These are phyloP conservation scores for Acanthurus leucopareius DNA, from an alignment of 2,797 vertebrate genomes.

Conservation along the genomic window DNA sequence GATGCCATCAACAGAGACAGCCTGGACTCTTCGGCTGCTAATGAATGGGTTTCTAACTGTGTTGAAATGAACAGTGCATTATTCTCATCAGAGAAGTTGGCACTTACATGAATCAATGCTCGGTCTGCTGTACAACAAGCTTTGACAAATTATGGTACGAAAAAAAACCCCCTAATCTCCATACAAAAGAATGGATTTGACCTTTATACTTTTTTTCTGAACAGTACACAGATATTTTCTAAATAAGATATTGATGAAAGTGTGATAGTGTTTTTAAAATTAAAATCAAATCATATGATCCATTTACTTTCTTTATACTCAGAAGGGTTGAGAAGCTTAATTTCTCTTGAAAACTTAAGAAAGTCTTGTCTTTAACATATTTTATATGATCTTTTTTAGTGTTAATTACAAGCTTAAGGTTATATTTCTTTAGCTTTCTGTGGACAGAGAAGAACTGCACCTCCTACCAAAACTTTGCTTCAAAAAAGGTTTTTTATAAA, in stretches of 20 bases:
- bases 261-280: too few relatives aligned
- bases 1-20: slow-evolving; percentile 14
- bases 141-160: slow-evolving; percentile 11
- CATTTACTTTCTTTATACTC: neutral
- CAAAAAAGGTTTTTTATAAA: too few relatives aligned
- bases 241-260: too few relatives aligned
- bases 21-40: slow-evolving; percentile 6
- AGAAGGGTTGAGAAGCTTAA: too few relatives aligned
- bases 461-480: too few relatives aligned
- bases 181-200: neutral
- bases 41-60: slow-evolving; percentile 43
- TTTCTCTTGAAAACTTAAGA: too few relatives aligned
- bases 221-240: neutral
- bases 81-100: slow-evolving; percentile 23
- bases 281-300: neutral
- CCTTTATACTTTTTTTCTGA: neutral
- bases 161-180: neutral
- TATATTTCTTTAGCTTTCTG: too few relatives aligned
- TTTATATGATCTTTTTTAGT: too few relatives aligned
- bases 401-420: too few relatives aligned
- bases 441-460: too few relatives aligned
- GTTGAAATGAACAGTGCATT: slow-evolving; percentile 42
- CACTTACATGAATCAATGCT: slow-evolving; percentile 36
- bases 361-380: too few relatives aligned
- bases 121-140: slow-evolving; percentile 4